These are phyloP conservation scores for Andrena flavipes DNA, from an alignment of 2,888 invertebrate genomes.

Conservation along the genomic window DNA sequence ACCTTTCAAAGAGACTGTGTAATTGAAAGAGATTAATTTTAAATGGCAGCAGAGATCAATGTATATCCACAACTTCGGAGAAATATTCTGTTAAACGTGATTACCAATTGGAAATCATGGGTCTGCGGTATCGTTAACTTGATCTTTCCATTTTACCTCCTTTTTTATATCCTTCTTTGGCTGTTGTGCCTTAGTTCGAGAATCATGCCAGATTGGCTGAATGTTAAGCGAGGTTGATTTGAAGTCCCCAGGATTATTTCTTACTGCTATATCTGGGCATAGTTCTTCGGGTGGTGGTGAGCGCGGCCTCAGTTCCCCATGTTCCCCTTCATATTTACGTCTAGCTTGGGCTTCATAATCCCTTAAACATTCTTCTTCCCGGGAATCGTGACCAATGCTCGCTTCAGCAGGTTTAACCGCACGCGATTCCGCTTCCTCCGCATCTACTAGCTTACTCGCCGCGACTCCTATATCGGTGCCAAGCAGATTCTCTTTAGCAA, in stretches of 20 bases:
- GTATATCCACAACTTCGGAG: not conserved
- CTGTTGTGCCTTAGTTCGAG: not conserved
- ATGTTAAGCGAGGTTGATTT: not conserved
- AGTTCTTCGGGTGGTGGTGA: conserved; percentile 59
- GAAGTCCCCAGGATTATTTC: not conserved
- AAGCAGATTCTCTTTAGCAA: conserved; percentile 88
- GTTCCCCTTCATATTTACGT: conserved; percentile 54
- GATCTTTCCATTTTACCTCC: conserved; percentile 67
- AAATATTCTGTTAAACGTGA: conserved; percentile 27
- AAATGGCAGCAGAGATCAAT: not conserved
- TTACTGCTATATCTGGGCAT: conserved; percentile 47
- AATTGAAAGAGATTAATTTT: not conserved
- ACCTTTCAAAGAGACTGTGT: not conserved
- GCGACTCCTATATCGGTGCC: conserved; percentile 85
- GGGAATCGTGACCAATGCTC: not conserved
- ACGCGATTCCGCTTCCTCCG: conserved; percentile 26
- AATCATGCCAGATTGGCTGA: not conserved
- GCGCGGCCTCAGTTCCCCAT: conserved; percentile 46
- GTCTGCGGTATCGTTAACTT: conserved; percentile 5
- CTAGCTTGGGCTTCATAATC: conserved; percentile 40
- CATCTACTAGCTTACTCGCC: conserved; percentile 35
- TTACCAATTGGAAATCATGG: conserved; percentile 32
- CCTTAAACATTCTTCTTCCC: conserved; percentile 29
- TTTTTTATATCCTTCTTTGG: conserved; percentile 24
- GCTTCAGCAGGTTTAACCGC: not conserved